Conservation (phyloP, 1,140 invertebrate genomes). For the Muscidifurax raptorellus region DNA sequence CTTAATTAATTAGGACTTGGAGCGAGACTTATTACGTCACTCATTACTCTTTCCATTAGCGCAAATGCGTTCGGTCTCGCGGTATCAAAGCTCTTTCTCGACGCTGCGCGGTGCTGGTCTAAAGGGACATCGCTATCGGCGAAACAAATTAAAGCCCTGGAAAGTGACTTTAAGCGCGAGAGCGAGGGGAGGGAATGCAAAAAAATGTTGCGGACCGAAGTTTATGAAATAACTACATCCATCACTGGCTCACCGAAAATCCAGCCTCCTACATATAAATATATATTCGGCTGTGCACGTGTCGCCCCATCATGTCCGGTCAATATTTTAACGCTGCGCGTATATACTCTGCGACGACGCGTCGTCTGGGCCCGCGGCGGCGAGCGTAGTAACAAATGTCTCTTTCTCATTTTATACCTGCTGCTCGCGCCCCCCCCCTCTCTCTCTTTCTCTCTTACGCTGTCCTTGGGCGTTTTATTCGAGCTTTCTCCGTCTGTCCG, state of each 20-base stretch:
- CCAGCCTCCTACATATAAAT: neutral
- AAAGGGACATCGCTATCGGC: neutral
- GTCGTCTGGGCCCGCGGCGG: constrained; percentile 44
- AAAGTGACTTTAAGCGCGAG: neutral
- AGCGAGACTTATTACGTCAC: no score
- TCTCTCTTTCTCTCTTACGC: constrained; percentile 13
- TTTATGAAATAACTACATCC: constrained; percentile 15
- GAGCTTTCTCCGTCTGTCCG: constrained; percentile 35
- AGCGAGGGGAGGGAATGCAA: neutral
- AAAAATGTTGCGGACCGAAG: neutral
- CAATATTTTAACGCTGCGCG: constrained; percentile 39
- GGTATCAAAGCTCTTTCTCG: no score
- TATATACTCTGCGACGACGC: constrained; percentile 17
- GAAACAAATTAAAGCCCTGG: neutral
- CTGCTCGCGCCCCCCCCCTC: constrained; percentile 38
- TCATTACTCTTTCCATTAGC: no score
- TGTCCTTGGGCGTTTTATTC: constrained; percentile 33
- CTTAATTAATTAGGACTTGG: no score
- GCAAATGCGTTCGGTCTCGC: no score
- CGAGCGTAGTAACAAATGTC: constrained; percentile 65
- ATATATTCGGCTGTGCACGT: neutral
- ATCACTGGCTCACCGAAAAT: neutral
- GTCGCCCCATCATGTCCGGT: constrained; percentile 30
- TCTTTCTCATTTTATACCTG: constrained; percentile 59
- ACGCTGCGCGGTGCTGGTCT: no score